Evolutionary conservation across 2,888 invertebrate species (phyloP), one percentile per base, ranked within the genome.

Genomic region (Anthrax anthrax): DNA sequence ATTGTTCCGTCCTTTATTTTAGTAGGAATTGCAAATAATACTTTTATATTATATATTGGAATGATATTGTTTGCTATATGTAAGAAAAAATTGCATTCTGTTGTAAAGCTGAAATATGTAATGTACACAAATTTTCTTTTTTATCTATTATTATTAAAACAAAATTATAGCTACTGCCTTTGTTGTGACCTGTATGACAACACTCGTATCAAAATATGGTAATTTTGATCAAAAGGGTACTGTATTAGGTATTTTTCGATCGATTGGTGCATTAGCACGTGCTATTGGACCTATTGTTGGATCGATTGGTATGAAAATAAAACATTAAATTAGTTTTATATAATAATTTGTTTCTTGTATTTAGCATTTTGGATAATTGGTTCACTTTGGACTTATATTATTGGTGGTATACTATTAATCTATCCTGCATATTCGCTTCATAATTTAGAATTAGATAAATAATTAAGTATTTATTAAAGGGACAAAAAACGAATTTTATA

Each of bases 151-250:
- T 48, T n/a, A n/a, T n/a, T n/a, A n/a, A n/a, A n/a, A n/a, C n/a
- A n/a, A n/a, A n/a, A n/a, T 64, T 67, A 32, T 56, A 85, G 85
- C 87, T 17, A 88, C 87, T 12, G 84, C 88, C n/a, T 80, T 92
- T 65, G 92, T 95, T 29, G 95, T 97, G 18, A 94, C 97, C 13
- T 92, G 91, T 60, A 77, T 97, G 71, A 96, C 91, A 58, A 87
- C 95, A 4, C 71, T 94, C 65, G 88, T 88, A n/a, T 90, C 95
- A 3, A 78, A 79, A 52, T 81, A 84, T 62, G 85, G 87, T 8
- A 79, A 80, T 36, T 75, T 71, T 49, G 81, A 81, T 60, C 86
- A 92, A 59, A 92, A 95, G 61, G 97, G 97, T 27, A 83, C 84
- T 0, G 85, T 91, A 52, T 80, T 96, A 61, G 98, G 98, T 13